phyloP scores from a whole-genome alignment of 1,140 invertebrate species.

The Drosophila micromelanica region DNA sequence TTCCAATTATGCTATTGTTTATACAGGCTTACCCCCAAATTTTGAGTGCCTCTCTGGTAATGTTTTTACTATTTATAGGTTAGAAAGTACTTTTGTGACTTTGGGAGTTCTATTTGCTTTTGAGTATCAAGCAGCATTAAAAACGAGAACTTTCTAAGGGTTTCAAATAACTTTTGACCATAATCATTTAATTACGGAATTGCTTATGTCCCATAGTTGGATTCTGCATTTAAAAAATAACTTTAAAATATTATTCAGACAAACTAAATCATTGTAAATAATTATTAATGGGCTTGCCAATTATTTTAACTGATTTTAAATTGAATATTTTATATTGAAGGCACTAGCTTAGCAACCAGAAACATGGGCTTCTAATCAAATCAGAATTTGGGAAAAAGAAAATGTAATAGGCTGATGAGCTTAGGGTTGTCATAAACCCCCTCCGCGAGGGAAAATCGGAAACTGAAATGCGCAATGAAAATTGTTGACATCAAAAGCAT shows the following conservation, averaged over 20 bases:
- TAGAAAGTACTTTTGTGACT: neutral
- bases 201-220: too few species aligned
- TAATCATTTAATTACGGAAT: too few species aligned
- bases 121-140: neutral
- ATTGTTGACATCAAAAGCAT: constrained; percentile 75
- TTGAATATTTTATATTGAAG: constrained; percentile 52
- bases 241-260: too few species aligned
- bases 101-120: neutral
- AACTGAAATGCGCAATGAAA: constrained; percentile 66
- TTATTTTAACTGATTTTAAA: constrained; percentile 5
- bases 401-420: constrained; percentile 76
- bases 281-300: constrained; percentile 1
- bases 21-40: constrained; percentile 2
- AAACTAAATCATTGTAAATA: constrained; percentile 4
- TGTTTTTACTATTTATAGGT: constrained; percentile 28
- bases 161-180: too few species aligned
- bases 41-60: constrained; percentile 28
- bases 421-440: constrained; percentile 41
- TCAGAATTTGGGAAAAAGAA: constrained; percentile 31
- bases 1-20: constrained; percentile 52
- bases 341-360: constrained; percentile 69
- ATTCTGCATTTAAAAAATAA: too few species aligned
- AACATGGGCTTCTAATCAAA: constrained; percentile 68
- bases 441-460: constrained; percentile 19
- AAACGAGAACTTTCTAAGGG: neutral